Evolutionary conservation across 2,797 vertebrate species (phyloP).

Genomic region (Poecilia wingei): DNA sequence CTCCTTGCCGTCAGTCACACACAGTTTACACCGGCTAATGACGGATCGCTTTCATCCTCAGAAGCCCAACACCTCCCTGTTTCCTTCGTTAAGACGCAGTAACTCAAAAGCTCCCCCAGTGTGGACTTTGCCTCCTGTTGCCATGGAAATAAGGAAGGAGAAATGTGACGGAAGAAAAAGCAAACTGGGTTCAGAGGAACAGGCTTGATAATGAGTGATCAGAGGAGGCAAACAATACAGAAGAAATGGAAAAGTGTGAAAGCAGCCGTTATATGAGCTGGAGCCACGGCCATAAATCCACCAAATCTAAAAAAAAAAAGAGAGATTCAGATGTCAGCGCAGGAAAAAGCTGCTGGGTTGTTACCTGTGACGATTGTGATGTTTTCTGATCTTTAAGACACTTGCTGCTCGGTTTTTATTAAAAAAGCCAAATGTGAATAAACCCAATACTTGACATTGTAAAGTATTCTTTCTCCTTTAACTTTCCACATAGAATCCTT

Average conservation of each 20-base stretch:
- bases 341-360: background rate
- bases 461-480: background rate
- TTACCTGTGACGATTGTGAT: background rate
- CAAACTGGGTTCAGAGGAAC: conserved; percentile 1
- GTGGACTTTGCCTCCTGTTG: conserved; percentile 53
- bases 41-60: conserved; percentile 11
- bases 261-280: background rate
- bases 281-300: background rate
- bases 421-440: background rate
- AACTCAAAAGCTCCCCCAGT: conserved; percentile 13
- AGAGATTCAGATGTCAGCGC: background rate
- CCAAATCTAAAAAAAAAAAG: background rate
- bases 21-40: conserved; percentile 13
- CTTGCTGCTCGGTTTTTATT: background rate
- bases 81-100: background rate
- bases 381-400: background rate
- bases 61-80: background rate
- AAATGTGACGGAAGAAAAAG: conserved; percentile 19
- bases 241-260: background rate
- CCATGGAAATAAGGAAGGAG: conserved; percentile 50
- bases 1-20: conserved; percentile 18
- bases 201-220: conserved; percentile 5
- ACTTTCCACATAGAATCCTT: background rate
- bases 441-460: background rate
- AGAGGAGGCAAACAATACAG: background rate